A percentile compares a stretch with the other conserved stretches of the same genome.
Conservation (phyloP, 35 echinoderm and acorn worm species). For the Ptychodera flava region DNA sequence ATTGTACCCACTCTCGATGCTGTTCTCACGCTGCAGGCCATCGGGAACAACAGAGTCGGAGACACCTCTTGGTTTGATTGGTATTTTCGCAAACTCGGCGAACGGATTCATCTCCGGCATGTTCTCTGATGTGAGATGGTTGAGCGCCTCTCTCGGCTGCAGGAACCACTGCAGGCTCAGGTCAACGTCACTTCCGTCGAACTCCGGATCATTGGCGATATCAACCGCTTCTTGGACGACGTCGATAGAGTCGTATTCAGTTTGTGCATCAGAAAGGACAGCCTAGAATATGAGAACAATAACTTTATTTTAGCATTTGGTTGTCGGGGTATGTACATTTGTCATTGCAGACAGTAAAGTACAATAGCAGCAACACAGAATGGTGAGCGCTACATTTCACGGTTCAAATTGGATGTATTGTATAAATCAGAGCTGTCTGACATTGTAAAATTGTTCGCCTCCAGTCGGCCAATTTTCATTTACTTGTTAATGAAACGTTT, state of each 20-base stretch:
- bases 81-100: not conserved
- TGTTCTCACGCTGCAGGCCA: not conserved
- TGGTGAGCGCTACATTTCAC: too few species aligned
- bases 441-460: too few species aligned
- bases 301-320: too few species aligned
- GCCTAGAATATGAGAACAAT: not conserved
- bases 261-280: not conserved
- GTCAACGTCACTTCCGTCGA: not conserved
- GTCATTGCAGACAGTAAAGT: too few species aligned
- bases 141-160: constrained; percentile 64
- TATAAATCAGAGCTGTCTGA: too few species aligned
- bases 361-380: too few species aligned
- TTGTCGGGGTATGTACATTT: too few species aligned
- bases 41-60: not conserved
- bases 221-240: not conserved
- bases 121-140: not conserved
- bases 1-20: not conserved
- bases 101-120: not conserved
- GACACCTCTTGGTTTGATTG: not conserved
- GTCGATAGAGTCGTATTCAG: not conserved
- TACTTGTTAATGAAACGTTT: too few species aligned
- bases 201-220: not conserved
- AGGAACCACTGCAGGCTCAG: constrained; percentile 66
- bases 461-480: too few species aligned
- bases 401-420: too few species aligned